These are phyloP conservation scores for Panthera leo DNA, from an alignment of 2,113 vertebrate species.

Conservation along the genomic window DNA sequence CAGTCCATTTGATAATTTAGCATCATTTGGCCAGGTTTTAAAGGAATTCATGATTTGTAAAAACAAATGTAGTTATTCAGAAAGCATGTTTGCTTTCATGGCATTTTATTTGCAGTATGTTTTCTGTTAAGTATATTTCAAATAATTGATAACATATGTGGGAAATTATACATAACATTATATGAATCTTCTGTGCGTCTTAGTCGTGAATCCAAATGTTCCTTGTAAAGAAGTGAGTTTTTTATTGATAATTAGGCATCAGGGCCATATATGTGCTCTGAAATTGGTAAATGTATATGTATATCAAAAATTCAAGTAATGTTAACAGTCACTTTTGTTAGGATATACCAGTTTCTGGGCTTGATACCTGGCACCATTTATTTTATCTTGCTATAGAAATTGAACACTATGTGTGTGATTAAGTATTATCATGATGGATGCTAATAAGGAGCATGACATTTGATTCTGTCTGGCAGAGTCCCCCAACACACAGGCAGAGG, in stretches of 20 bases:
- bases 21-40: background rate
- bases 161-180: conserved; percentile 2
- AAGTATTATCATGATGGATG: conserved; percentile 12
- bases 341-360: background rate
- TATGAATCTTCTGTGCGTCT: conserved; percentile 24
- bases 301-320: background rate
- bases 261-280: background rate
- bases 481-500: background rate
- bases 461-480: background rate
- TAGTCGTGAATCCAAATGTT: conserved; percentile 36
- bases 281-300: background rate
- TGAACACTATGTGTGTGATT: background rate
- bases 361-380: background rate
- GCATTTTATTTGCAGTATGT: conserved; percentile 27
- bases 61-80: conserved; percentile 45
- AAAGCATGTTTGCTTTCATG: conserved; percentile 48
- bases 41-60: conserved; percentile 44
- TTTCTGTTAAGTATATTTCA: conserved; percentile 63
- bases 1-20: conserved; percentile 17
- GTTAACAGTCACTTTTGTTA: conserved; percentile 20
- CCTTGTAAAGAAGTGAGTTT: background rate
- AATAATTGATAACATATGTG: conserved; percentile 46
- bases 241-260: background rate
- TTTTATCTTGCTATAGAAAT: background rate
- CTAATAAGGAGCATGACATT: background rate